Base-by-base conservation (phyloP, 2,888 invertebrate species). In the Anorthoa munda region DNA sequence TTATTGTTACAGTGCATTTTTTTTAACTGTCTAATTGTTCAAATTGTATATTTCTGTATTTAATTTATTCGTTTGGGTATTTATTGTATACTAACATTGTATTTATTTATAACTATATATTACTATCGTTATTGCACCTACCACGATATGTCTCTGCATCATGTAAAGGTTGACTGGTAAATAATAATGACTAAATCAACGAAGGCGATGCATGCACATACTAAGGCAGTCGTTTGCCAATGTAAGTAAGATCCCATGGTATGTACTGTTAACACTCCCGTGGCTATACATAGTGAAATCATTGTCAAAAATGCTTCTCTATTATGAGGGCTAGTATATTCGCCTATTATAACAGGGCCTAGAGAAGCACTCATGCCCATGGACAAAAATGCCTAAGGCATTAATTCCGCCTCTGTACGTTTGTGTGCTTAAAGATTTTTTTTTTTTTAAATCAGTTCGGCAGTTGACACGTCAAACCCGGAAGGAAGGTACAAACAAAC, bases 221-320 rank as follows among this genome's bases (percentile, higher is more conserved):
- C 87, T 12, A 96, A 87, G 0, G 97, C 97, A 2, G 96, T 95
- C 4, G 89, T 89, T 84, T 96, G 92, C 97, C 97, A 97, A 51
- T 92, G 88, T 0, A 97, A 86, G 82, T 95, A 97, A 4, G 96
- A 96, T 0, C 97, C 97, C 66, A 97, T 88, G 0, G 95, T 88
- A 85, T 97, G 97, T 2, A 97, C 95, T 0, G 95, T 75, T 0
- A 97, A 92, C 5, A 97, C 96, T 26, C 97, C 97, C 2, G 94
- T 76, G 0, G 97, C 96, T 51, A 97, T 95, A 0, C 96, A 94
- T 1, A 97, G 88, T 0, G 97, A 96, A 12, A 97, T 95, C 11
- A 95, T 93, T 2, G 97, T 95, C 39, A 97, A 92, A 26, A 97
- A 94, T 1, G 96, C 93, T 3, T 97, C 97, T 56, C 97, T 93